Evolutionary conservation across 2,888 invertebrate species (phyloP), one percentile per base, ranked within the genome.

Genomic region (Apamea anceps): DNA sequence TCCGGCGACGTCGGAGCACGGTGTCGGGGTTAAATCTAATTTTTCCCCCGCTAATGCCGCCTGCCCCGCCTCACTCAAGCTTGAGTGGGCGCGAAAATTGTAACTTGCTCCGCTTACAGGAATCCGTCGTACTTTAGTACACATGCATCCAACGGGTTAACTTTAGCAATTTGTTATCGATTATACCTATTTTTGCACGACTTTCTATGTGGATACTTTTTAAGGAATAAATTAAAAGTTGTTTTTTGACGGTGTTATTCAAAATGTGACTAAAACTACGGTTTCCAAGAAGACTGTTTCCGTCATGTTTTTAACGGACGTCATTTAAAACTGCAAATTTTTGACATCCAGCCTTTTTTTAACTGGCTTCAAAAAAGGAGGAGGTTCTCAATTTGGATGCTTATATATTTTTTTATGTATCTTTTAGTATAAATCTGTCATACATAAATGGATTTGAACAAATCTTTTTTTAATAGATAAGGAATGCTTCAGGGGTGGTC

Each of bases 11-110:
- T 8, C 54, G 71, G 84, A 77, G 80, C 85, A 79, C 88, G 92
- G 94, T 93, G 94, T 94, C 94, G 95, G 95, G 94, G 94, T 94
- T 94, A 95, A 96, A 96, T 96, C 95, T 95, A 96, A 96, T 96
- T 96, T 95, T 95, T 93, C 94, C 93, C 90, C 94, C 94, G 92
- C 94, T 96, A 96, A 96, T 96, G 95, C 93, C 87, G 89, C 92
- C 91, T 88, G 91, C 91, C 93, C 92, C 90, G 90, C 92, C 92
- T 87, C 88, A 87, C 93, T 93, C 92, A 94, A 93, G 95, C 94
- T 94, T 94, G 95, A 94, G 94, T 93, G 94, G 94, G 93, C 94
- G 93, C 93, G 93, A 94, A 96, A 95, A 95, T 95, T 95, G 94
- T 87, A 87, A 90, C 83, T 77, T 79, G 62, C 62, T 51, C 72